A percentile compares a stretch with the other conserved stretches of the same genome.
Conservation (phyloP, 1,140 invertebrate genomes). For the Drosophila azteca region DNA sequence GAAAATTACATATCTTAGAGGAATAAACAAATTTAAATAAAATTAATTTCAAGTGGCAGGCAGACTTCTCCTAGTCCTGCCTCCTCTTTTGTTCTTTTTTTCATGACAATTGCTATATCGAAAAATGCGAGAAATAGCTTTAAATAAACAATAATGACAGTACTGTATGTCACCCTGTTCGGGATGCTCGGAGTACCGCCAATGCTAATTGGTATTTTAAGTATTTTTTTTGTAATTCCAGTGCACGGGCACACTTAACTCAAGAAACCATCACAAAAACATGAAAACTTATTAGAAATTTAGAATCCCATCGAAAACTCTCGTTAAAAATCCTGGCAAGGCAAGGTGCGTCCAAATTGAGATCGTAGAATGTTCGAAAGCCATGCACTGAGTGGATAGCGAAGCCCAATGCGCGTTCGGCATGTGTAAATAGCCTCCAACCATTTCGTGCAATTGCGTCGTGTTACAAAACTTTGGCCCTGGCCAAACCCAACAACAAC, state of each 20-base stretch:
- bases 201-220: not conserved
- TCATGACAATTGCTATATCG: too few relatives aligned
- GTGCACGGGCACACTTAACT: slow-evolving; percentile 39
- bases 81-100: not conserved
- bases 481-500: slow-evolving; percentile 41
- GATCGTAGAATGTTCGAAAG: slow-evolving; percentile 3
- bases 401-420: not conserved
- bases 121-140: not conserved
- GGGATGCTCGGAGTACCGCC: not conserved
- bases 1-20: slow-evolving; percentile 33
- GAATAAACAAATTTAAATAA: slow-evolving; percentile 77
- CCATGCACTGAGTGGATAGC: not conserved
- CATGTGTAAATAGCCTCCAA: slow-evolving; percentile 22
- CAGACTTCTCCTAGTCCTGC: not conserved
- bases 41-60: slow-evolving; percentile 73
- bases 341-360: slow-evolving; percentile 1
- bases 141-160: not conserved
- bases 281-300: slow-evolving; percentile 58
- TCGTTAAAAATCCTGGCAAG: not conserved
- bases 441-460: slow-evolving; percentile 39
- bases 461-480: slow-evolving; percentile 48
- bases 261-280: slow-evolving; percentile 65
- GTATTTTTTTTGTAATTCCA: not conserved
- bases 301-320: slow-evolving; percentile 9
- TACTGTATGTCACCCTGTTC: too few relatives aligned